Evolutionary conservation across 2,113 vertebrate genomes (phyloP), one percentile per base, ranked within the genome.

Genomic region (Acrocephalus arundinaceus): DNA sequence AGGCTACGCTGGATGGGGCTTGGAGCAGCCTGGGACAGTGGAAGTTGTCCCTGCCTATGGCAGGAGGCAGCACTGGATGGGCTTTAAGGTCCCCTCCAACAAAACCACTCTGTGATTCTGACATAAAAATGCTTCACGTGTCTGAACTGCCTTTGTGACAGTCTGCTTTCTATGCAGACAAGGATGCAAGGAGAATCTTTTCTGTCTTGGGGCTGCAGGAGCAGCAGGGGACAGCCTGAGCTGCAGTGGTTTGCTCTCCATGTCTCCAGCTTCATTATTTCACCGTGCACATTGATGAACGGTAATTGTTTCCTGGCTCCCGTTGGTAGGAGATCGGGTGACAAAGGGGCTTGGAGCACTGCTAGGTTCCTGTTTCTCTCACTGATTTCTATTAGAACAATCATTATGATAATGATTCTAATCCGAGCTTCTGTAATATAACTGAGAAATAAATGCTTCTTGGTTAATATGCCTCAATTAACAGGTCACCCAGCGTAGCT

Each of bases 321-420:
- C 1, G 1, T 74, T 49, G 63, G 71, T 79, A 91, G 90, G 70
- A 86, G 87, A 85, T 70, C 11, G 37, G 71, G 61, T 95, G 82
- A 90, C 86, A 97, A 78, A 95, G 57, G 72, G 76, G n/a, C 84
- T 96, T 94, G 90, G 92, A 96, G 80, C 90, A 85, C 93, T 86
- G 61, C 83, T 95, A 93, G 76, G 89, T 96, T 96, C 78, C 93
- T 91, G 87, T 96, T 96, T 92, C 74, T 81, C 84, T 90, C 92
- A 35, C 89, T 96, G 95, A 97, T 96, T 89, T 95, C 86, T 90
- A 65, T 77, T 78, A 96, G 95, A 96, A 96, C 85, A 96, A 93
- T 92, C 90, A 95, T 95, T 97, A 94, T 93, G 93, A 75, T 96
- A 97, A 97, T 94, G 78, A 96, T 87, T 87, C 65, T 87, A 95